Base-by-base conservation (phyloP, 2,888 invertebrate species). In the Drosophila acutilabella region DNA sequence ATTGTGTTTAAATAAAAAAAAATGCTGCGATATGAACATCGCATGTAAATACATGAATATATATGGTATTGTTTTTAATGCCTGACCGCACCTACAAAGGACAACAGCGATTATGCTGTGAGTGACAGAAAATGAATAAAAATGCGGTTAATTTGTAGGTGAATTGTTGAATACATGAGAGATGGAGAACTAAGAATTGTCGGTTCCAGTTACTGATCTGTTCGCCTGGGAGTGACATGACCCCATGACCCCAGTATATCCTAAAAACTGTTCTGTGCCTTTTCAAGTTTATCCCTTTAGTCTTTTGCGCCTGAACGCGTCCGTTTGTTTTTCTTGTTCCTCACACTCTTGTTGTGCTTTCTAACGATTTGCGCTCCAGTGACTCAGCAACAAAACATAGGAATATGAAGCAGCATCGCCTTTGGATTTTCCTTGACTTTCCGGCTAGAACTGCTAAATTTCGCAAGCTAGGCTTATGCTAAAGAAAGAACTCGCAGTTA, bases 391-490 rank as follows among this genome's bases (percentile, higher is more conserved):
- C 54, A 65, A 14, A 45, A 33, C 45, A 47, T 16, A 30, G 56
- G 23, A 45, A 48, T 45, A 53, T 53, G 40, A 57, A 8, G 44
- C 14, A 47, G 45, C 58, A 13, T 44, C 53, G 26, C 40, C 7
- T 44, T 48, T 54, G 48, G 70, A 69, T 70, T 68, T 62, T 52
- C 70, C 60, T 71, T 67, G 73, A 65, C 61, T 70, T 69, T 58
- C 33, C 26, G 58, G 62, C 47, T 53, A 60, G 51, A 18, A 20
- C 58, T 71, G 62, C 50, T 13, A 71, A 78, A 57, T 60, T 74
- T 81, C 87, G 71, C 80, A 78, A 71, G 74, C 65, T 69, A 51
- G 73, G 70, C 73, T 87, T 87, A 81, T 64, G 78, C 56, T 11
- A 61, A 73, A 41, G 57, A 56, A 73, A 41, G 57, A 56, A 58